Evolutionary conservation across 2,113 vertebrate genomes (phyloP), one percentile per base, ranked within the genome.

Genomic region (Orycteropus afer): DNA sequence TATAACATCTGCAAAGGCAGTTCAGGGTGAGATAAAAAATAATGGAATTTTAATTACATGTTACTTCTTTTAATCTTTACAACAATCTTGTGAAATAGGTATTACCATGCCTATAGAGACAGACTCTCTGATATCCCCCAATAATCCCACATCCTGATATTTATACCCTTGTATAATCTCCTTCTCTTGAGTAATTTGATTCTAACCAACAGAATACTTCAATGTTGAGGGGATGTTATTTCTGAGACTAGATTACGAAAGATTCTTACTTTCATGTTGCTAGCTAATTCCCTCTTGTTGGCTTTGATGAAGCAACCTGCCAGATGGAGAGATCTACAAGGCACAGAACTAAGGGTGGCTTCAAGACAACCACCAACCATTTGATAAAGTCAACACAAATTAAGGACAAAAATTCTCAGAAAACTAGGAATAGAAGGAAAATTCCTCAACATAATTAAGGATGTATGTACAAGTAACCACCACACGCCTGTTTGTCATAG

Each of bases 11-110:
- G 71, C 53, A 71, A 95, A 95, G 69, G 55, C 65, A 86, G 69
- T 82, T 92, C 59, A 93, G 91, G 10, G 57, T 78, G 10, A 83
- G 45, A 85, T 15, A n/a, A 86, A 95, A 96, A 96, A 61, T 88
- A 90, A 90, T 81, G 63, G 34, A 27, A 77, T 69, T 63, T 25
- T 32, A 29, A n/a, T n/a, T 76, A 29, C 27, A 63, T 63, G 27
- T 29, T 47, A 95, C 32, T 90, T 92, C 71, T 83, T 82, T 78
- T 59, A 67, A 84, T 83, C 78, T 74, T 79, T 40, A 89, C 18
- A 86, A 79, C 63, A 65, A 51, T 83, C 40, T 91, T 74, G 15
- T 73, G 22, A 90, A 80, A n/a, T n/a, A n/a, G n/a, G 29, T 45
- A 86, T 78, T 59, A 93, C 32, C 67, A 45, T 1, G 17, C 57